A percentile compares a stretch with the other conserved stretches of the same genome.
phyloP scores from a whole-genome alignment of 2,888 invertebrate genomes.

The Drosophila stalkeri region DNA sequence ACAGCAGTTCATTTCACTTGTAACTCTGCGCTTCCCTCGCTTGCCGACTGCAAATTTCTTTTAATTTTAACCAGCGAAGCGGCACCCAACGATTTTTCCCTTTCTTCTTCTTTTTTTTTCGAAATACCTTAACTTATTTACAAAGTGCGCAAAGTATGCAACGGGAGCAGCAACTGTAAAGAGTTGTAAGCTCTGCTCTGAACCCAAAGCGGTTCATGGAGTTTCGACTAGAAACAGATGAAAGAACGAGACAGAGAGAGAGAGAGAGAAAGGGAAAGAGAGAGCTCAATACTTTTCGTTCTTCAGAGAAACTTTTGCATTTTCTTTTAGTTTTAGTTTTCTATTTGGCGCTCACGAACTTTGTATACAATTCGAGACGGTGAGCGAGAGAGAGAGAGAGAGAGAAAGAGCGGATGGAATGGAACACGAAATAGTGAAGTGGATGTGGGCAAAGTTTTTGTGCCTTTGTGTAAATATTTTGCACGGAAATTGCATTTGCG shows the following conservation, averaged over 20 bases:
- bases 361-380: too few species aligned
- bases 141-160: constrained; percentile 53
- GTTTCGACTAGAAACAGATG: not conserved
- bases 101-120: constrained; percentile 21
- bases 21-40: not conserved
- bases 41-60: constrained; percentile 31
- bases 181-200: constrained; percentile 33
- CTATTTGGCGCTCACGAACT: constrained; percentile 29
- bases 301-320: constrained; percentile 27
- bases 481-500: constrained; percentile 72
- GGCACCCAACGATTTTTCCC: constrained; percentile 7
- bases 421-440: constrained; percentile 7
- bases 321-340: constrained; percentile 16
- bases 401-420: not conserved
- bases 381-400: not conserved
- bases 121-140: constrained; percentile 40
- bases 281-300: constrained; percentile 28
- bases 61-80: constrained; percentile 42
- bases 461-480: constrained; percentile 70
- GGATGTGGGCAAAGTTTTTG: constrained; percentile 41
- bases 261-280: too few species aligned
- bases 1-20: constrained; percentile 39
- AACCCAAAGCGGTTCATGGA: constrained; percentile 41
- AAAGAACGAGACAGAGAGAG: not conserved
- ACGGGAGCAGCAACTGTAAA: constrained; percentile 32